Conservation (phyloP, 1,140 invertebrate species). For the Globodera ellingtonae region DNA sequence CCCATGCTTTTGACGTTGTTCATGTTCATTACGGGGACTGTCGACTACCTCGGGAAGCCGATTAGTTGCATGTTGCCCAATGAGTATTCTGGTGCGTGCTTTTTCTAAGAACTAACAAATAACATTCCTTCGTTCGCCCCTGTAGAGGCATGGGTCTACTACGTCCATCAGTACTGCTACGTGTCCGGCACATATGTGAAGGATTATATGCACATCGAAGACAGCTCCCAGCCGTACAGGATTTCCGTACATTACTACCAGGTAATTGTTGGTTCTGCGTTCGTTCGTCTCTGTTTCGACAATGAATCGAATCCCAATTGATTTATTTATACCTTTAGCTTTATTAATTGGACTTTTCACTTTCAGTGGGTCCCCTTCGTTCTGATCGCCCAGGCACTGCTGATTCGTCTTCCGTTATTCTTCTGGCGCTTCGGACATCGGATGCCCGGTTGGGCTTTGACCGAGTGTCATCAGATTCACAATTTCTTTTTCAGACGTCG, state of each 20-base stretch:
- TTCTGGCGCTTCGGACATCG: slow-evolving; percentile 20
- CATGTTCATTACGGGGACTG: slow-evolving; percentile 30
- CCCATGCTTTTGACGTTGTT: slow-evolving; percentile 20
- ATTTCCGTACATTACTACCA: slow-evolving; percentile 21
- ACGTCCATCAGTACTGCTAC: slow-evolving; percentile 26
- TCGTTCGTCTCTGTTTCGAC: no score
- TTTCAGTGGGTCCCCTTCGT: slow-evolving; percentile 24
- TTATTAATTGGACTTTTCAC: not conserved
- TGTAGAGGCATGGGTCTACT: slow-evolving; percentile 17
- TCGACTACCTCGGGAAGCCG: slow-evolving; percentile 22
- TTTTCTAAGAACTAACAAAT: not conserved
- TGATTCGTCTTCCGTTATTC: slow-evolving; percentile 19
- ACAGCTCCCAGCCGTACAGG: not conserved
- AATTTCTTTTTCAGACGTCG: no score
- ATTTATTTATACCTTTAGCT: no score
- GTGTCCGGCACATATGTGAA: slow-evolving; percentile 27
- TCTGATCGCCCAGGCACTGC: slow-evolving; percentile 11
- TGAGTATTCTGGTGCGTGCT: slow-evolving; percentile 13
- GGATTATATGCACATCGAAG: not conserved
- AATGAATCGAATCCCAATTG: no score
- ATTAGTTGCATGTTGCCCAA: slow-evolving; percentile 20
- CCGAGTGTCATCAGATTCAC: not conserved
- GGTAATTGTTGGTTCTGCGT: not conserved
- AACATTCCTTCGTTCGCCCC: not conserved
- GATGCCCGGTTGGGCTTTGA: not conserved